phyloP scores from a whole-genome alignment of 2,888 invertebrate species.

The Pyrrhia umbra region DNA sequence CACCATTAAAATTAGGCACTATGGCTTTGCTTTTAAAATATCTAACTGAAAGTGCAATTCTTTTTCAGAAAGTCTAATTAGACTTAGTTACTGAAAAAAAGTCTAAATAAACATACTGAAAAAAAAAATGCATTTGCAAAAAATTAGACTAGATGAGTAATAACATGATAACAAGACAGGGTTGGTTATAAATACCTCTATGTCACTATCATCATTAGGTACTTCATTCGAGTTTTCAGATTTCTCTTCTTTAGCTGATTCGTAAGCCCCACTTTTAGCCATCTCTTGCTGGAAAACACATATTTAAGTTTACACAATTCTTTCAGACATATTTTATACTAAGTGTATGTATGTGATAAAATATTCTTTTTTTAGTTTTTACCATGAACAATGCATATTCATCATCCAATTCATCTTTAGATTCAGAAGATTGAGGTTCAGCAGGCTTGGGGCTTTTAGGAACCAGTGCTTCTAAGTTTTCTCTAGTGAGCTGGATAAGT shows the following conservation, averaged over 20 bases:
- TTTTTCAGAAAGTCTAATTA: no score
- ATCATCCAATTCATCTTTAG: slow-evolving; percentile 77
- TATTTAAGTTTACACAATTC: neutral
- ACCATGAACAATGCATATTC: slow-evolving; percentile 94
- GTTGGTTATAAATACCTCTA: slow-evolving; percentile 78
- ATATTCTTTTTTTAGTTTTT: slow-evolving; percentile 58
- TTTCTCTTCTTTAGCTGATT: slow-evolving; percentile 69
- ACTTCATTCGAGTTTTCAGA: slow-evolving; percentile 65
- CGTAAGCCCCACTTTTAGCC: slow-evolving; percentile 85
- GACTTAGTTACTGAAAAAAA: no score
- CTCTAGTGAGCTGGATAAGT: slow-evolving; percentile 92
- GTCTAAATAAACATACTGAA: no score
- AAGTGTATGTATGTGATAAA: neutral
- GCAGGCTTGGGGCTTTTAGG: slow-evolving; percentile 39
- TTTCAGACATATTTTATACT: slow-evolving; percentile 1
- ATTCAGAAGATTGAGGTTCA: slow-evolving; percentile 44
- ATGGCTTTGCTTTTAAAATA: no score
- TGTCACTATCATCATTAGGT: slow-evolving; percentile 82
- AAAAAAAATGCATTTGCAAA: no score
- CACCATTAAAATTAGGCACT: no score
- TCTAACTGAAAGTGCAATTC: no score
- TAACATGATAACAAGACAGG: no score
- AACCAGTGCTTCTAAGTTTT: slow-evolving; percentile 85
- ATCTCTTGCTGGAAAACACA: slow-evolving; percentile 87
- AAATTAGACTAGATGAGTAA: no score